These are phyloP conservation scores for Tetragonula carbonaria DNA, from an alignment of 2,888 invertebrate genomes.

Conservation along the genomic window DNA sequence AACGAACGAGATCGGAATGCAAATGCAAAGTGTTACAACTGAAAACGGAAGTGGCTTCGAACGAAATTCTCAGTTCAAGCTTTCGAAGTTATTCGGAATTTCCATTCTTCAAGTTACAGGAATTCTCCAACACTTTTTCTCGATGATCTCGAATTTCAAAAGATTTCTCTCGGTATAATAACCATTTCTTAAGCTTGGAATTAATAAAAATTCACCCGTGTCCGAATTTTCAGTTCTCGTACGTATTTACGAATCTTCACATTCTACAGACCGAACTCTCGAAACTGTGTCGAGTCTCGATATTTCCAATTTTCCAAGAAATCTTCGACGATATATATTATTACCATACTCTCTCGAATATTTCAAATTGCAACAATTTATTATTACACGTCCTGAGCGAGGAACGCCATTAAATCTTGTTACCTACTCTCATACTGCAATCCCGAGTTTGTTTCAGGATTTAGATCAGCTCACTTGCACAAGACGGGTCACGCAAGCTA, in stretches of 20 bases:
- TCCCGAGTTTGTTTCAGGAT: slow-evolving; percentile 10
- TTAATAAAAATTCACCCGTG: background rate
- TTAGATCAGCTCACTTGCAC: slow-evolving; percentile 28
- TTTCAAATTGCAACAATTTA: no score
- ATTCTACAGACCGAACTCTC: background rate
- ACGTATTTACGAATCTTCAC: background rate
- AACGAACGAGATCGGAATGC: slow-evolving; percentile 51
- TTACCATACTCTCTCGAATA: no score
- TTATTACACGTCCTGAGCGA: no score
- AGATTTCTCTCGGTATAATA: no score
- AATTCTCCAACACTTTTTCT: no score
- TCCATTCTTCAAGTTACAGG: no score
- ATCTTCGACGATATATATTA: no score
- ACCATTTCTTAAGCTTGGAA: background rate
- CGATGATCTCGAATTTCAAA: no score
- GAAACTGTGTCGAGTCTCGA: no score
- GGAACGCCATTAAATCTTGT: no score
- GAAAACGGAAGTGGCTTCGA: slow-evolving; percentile 8
- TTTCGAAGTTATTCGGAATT: no score
- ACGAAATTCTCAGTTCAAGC: no score
- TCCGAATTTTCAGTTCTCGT: accelerated
- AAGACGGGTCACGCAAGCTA: slow-evolving; percentile 21
- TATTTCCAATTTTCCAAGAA: background rate
- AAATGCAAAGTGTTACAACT: slow-evolving; percentile 1
- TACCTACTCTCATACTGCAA: background rate